phyloP scores from a whole-genome alignment of 2,888 invertebrate species.

The Andrena marginata region DNA sequence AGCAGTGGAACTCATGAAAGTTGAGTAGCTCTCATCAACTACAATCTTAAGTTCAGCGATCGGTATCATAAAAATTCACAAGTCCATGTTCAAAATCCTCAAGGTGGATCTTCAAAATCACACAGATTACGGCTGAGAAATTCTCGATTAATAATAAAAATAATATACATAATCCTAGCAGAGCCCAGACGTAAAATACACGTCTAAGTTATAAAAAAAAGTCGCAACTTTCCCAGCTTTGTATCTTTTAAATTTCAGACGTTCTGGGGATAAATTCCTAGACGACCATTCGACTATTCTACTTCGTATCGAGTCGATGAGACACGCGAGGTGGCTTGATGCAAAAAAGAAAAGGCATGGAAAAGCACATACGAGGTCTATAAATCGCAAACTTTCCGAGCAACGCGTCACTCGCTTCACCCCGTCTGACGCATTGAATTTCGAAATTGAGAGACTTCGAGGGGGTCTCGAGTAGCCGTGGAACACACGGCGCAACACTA shows the following conservation, averaged over 20 bases:
- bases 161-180: too few relatives aligned
- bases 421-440: constrained; percentile 50
- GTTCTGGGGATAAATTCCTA: neutral
- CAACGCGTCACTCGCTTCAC: constrained; percentile 28
- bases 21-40: constrained; percentile 5
- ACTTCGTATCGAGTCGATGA: neutral
- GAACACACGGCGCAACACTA: constrained; percentile 43
- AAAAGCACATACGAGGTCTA: constrained; percentile 22
- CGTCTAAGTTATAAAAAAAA: too few relatives aligned
- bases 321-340: neutral
- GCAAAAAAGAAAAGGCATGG: neutral
- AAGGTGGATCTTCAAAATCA: neutral
- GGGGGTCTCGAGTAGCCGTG: constrained; percentile 64
- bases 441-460: constrained; percentile 67
- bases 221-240: too few relatives aligned
- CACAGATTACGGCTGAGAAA: too few relatives aligned
- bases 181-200: too few relatives aligned
- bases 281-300: neutral
- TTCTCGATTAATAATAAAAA: too few relatives aligned
- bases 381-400: constrained; percentile 50
- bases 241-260: neutral
- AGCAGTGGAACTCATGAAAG: constrained; percentile 21
- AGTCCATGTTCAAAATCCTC: neutral
- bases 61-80: neutral
- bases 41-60: neutral